Evolutionary conservation across 2,797 vertebrate species (phyloP).

Genomic region (Spinibarbus caldwelli): DNA sequence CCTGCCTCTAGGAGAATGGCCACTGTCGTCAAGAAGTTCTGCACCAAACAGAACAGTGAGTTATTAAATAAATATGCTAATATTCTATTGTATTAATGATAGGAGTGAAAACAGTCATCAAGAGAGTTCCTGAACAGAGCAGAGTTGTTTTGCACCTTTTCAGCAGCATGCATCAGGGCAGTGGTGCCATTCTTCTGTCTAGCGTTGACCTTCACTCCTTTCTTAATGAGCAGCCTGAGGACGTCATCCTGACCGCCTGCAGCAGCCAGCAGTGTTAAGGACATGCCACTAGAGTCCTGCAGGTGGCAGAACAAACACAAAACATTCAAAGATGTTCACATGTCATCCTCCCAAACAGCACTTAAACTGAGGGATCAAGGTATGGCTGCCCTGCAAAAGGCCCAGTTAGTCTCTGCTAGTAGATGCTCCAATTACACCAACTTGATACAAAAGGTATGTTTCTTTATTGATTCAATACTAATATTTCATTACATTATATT

Average conservation of each 20-base stretch:
- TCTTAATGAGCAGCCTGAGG: conserved; percentile 90
- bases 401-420: not conserved
- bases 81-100: not conserved
- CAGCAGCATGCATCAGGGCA: conserved; percentile 94
- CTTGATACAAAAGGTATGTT: not conserved
- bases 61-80: not conserved
- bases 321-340: not conserved
- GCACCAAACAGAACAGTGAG: conserved; percentile 20
- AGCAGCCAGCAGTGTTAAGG: conserved; percentile 93
- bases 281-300: conserved; percentile 96
- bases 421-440: not conserved
- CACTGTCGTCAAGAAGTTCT: conserved; percentile 96
- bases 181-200: conserved; percentile 95
- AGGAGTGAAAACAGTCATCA: not conserved
- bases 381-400: not conserved
- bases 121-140: too few species aligned
- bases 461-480: not conserved
- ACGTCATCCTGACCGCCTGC: conserved; percentile 96
- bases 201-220: conserved; percentile 91
- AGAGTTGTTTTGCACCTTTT: conserved; percentile 84
- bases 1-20: conserved; percentile 96
- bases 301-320: conserved; percentile 49
- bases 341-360: not conserved
- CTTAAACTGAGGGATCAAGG: not conserved
- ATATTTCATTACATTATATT: not conserved